Percentiles rank a stretch among this genome's conserved stretches.
phyloP scores from a whole-genome alignment of 2,113 vertebrate species.

The Microcebus jonahi region DNA sequence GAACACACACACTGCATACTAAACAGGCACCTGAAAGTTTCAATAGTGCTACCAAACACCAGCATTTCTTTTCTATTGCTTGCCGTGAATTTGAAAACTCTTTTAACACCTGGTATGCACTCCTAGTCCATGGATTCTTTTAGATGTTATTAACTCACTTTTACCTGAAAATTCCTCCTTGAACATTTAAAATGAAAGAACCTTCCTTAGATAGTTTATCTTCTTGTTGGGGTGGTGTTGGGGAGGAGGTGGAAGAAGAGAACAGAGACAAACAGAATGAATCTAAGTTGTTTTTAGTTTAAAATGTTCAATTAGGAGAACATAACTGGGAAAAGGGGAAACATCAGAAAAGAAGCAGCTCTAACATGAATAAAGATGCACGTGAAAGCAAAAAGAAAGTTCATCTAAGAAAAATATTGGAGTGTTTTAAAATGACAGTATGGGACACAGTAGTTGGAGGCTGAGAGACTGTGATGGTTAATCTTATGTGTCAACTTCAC shows the following conservation, averaged over 20 bases:
- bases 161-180: constrained; percentile 60
- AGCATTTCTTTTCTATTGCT: constrained; percentile 45
- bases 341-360: neutral
- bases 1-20: constrained; percentile 49
- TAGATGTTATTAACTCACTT: constrained; percentile 57
- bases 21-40: constrained; percentile 64
- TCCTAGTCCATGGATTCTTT: constrained; percentile 42
- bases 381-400: neutral
- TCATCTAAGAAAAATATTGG: neutral
- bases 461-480: neutral
- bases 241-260: neutral
- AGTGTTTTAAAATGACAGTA: constrained; percentile 1
- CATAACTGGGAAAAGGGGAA: neutral
- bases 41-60: neutral
- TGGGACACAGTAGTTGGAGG: neutral
- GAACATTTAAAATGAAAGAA: constrained; percentile 64
- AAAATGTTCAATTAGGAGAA: constrained; percentile 53
- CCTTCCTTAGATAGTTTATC: constrained; percentile 29
- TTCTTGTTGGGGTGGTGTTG: neutral
- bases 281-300: constrained; percentile 3
- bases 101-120: constrained; percentile 49
- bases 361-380: constrained; percentile 15
- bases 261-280: constrained; percentile 57
- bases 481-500: neutral
- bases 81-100: constrained; percentile 63